These are phyloP conservation scores for Coryphaenoides rupestris DNA, from an alignment of 2,113 vertebrate genomes.

Conservation along the genomic window DNA sequence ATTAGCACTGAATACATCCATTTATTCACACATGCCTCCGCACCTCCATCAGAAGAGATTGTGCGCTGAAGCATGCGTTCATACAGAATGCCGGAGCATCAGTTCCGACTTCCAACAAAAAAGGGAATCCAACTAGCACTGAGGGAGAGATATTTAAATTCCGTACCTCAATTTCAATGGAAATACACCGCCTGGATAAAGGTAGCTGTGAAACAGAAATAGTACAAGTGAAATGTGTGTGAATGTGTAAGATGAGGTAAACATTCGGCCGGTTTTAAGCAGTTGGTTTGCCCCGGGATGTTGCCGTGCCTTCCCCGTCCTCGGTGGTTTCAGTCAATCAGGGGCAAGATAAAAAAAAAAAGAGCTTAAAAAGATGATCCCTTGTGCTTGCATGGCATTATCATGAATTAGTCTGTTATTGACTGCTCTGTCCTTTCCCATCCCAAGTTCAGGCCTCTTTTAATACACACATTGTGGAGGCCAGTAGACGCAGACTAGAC, in stretches of 20 bases:
- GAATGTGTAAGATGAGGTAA: constrained; percentile 12
- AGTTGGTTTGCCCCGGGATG: constrained; percentile 52
- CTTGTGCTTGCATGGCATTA: constrained; percentile 80
- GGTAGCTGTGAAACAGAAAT: no score
- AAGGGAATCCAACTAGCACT: no score
- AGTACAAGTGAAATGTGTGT: no score
- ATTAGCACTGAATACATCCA: no score
- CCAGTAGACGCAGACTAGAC: constrained; percentile 67
- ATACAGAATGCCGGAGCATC: no score
- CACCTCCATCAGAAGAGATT: no score
- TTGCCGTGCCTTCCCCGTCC: constrained; percentile 58
- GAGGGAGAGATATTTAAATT: no score
- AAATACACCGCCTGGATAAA: no score
- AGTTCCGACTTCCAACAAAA: no score
- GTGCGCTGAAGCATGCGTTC: no score
- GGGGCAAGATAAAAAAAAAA: constrained; percentile 79
- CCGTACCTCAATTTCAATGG: no score
- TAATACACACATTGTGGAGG: constrained; percentile 75
- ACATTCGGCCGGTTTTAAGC: constrained; percentile 43
- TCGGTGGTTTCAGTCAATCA: constrained; percentile 70
- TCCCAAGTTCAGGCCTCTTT: constrained; percentile 80
- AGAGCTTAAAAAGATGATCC: constrained; percentile 84
- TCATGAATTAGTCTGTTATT: constrained; percentile 85
- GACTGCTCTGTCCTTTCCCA: constrained; percentile 79
- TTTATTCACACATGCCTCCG: no score